These are phyloP conservation scores for Melinopterus prodromus DNA, from an alignment of 2,888 invertebrate species.

Conservation along the genomic window DNA sequence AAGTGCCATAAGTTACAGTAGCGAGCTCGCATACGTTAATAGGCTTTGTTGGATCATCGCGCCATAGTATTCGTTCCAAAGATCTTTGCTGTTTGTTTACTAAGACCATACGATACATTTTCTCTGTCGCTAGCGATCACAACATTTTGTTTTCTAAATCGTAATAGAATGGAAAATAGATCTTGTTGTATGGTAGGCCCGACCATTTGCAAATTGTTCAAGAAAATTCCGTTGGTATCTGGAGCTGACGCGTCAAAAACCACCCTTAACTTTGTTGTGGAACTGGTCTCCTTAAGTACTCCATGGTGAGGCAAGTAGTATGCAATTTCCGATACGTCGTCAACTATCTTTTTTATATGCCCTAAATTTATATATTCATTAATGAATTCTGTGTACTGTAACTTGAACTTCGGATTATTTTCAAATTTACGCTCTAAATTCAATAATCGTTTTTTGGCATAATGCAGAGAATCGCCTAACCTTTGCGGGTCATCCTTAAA, in stretches of 20 bases:
- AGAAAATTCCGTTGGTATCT: conserved; percentile 8
- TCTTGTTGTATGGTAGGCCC: conserved; percentile 30
- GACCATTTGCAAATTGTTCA: conserved; percentile 28
- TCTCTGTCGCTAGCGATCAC: conserved; percentile 52
- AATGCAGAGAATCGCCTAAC: conserved; percentile 19
- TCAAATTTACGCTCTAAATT: conserved; percentile 22
- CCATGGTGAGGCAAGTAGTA: conserved; percentile 25
- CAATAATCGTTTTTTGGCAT: conserved; percentile 15
- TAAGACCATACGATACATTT: conserved; percentile 53
- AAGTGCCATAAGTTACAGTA: conserved; percentile 47
- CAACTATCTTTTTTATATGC: conserved; percentile 19
- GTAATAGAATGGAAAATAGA: conserved; percentile 24
- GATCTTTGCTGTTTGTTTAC: conserved; percentile 45
- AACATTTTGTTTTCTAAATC: conserved; percentile 6
- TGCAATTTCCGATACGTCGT: background rate
- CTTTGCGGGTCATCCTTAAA: conserved; percentile 17
- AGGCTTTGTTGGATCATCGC: conserved; percentile 38
- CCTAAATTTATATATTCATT: conserved; percentile 13
- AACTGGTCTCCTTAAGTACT: conserved; percentile 14
- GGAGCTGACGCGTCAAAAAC: background rate
- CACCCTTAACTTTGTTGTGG: conserved; percentile 16
- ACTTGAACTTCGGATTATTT: background rate
- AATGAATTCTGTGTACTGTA: conserved; percentile 15
- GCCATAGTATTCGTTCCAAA: conserved; percentile 55
- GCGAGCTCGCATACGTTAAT: conserved; percentile 34